Conservation (phyloP, 2,113 vertebrate species). For the Syngnathus floridae region DNA sequence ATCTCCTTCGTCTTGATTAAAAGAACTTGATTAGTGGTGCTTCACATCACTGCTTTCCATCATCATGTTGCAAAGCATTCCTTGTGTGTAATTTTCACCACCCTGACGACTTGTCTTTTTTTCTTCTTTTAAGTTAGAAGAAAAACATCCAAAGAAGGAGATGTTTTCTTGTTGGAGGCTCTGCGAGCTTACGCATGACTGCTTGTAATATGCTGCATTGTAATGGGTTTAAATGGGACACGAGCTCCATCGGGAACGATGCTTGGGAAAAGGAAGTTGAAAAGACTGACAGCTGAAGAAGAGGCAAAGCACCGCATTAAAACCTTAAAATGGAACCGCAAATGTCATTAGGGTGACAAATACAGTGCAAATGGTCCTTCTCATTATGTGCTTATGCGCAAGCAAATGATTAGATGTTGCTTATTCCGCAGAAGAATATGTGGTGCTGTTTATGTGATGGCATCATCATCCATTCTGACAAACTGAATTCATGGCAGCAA, state of each 20-base stretch:
- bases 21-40: background rate
- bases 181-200: slow-evolving; percentile 25
- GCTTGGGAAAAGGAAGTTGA: slow-evolving; percentile 30
- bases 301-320: slow-evolving; percentile 13
- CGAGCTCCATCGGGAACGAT: slow-evolving; percentile 34
- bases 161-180: slow-evolving; percentile 19
- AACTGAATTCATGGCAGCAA: slow-evolving; percentile 30
- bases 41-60: slow-evolving; percentile 14
- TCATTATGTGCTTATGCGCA: slow-evolving; percentile 19
- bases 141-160: slow-evolving; percentile 16
- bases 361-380: slow-evolving; percentile 20
- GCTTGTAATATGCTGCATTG: slow-evolving; percentile 33
- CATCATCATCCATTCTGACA: slow-evolving; percentile 47
- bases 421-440: slow-evolving; percentile 29
- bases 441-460: slow-evolving; percentile 27
- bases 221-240: slow-evolving; percentile 51
- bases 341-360: slow-evolving; percentile 30
- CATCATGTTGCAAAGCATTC: slow-evolving; percentile 14
- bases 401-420: slow-evolving; percentile 36
- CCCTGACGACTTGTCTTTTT: slow-evolving; percentile 20
- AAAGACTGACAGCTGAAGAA: slow-evolving; percentile 34
- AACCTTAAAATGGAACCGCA: slow-evolving; percentile 28
- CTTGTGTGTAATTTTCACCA: slow-evolving; percentile 23
- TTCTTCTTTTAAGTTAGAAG: slow-evolving; percentile 15
- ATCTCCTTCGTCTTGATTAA: background rate